Conservation (phyloP, 1,140 invertebrate genomes). For the Cydia splendana region DNA sequence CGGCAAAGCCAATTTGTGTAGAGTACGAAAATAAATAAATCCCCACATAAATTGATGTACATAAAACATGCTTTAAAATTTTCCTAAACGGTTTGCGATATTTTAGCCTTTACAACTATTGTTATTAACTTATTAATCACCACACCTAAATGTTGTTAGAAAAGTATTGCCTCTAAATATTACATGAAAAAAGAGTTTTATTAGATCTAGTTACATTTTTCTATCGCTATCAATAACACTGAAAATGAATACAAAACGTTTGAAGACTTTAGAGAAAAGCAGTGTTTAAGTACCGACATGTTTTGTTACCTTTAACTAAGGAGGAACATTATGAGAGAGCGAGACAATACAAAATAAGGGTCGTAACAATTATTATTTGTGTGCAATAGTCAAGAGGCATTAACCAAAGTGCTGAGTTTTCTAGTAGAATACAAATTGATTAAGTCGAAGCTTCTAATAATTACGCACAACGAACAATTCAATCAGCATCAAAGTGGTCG, state of each 20-base stretch:
- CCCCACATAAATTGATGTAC: slow-evolving; percentile 61
- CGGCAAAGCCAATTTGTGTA: slow-evolving; percentile 57
- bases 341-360: slow-evolving; percentile 57
- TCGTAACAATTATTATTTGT: slow-evolving; percentile 51
- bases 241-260: slow-evolving; percentile 57
- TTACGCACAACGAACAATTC: slow-evolving; percentile 60
- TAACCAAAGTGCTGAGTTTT: slow-evolving; percentile 68
- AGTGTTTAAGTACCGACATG: slow-evolving; percentile 66
- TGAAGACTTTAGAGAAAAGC: slow-evolving; percentile 49
- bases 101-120: slow-evolving; percentile 70
- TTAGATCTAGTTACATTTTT: slow-evolving; percentile 67
- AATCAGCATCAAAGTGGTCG: slow-evolving; percentile 58
- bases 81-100: slow-evolving; percentile 52
- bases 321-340: slow-evolving; percentile 65
- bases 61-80: slow-evolving; percentile 60
- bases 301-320: slow-evolving; percentile 52
- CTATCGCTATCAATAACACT: slow-evolving; percentile 70
- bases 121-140: slow-evolving; percentile 68
- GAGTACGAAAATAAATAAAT: slow-evolving; percentile 53
- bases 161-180: slow-evolving; percentile 76
- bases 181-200: slow-evolving; percentile 68
- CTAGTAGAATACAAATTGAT: slow-evolving; percentile 72
- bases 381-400: slow-evolving; percentile 68
- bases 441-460: slow-evolving; percentile 73
- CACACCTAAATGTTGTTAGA: slow-evolving; percentile 74